These are phyloP conservation scores for Drosophila austrosaltans DNA, from an alignment of 2,888 invertebrate species.

Conservation along the genomic window DNA sequence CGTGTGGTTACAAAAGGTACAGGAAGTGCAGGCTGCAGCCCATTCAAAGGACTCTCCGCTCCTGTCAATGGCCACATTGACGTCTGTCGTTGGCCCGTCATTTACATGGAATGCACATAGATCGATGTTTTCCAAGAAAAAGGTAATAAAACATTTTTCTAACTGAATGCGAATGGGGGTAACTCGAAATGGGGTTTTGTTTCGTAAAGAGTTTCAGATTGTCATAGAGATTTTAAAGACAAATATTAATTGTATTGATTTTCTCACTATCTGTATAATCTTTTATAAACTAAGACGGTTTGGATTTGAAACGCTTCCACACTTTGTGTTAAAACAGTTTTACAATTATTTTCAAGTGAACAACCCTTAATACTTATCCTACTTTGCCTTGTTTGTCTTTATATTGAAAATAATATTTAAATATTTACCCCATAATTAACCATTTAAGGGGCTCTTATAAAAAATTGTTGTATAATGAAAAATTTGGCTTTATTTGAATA, in stretches of 20 bases:
- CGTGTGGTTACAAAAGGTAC: slow-evolving; percentile 26
- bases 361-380: background rate
- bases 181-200: background rate
- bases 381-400: background rate
- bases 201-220: too few relatives aligned
- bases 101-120: slow-evolving; percentile 60
- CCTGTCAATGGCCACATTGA: slow-evolving; percentile 18
- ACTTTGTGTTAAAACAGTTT: background rate
- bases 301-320: background rate
- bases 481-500: too few relatives aligned
- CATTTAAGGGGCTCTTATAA: too few relatives aligned
- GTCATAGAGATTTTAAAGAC: too few relatives aligned
- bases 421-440: too few relatives aligned
- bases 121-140: slow-evolving; percentile 60
- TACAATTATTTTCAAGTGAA: background rate
- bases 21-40: slow-evolving; percentile 67
- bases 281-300: background rate
- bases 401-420: background rate
- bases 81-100: slow-evolving; percentile 55
- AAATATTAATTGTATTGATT: too few relatives aligned
- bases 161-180: slow-evolving; percentile 37
- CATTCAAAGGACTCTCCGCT: slow-evolving; percentile 39
- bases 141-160: slow-evolving; percentile 39
- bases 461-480: too few relatives aligned
- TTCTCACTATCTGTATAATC: too few relatives aligned